A percentile compares a stretch with the other conserved stretches of the same genome.
Evolutionary conservation across 2,113 vertebrate species (phyloP).

Genomic region (Oceanodroma tethys): DNA sequence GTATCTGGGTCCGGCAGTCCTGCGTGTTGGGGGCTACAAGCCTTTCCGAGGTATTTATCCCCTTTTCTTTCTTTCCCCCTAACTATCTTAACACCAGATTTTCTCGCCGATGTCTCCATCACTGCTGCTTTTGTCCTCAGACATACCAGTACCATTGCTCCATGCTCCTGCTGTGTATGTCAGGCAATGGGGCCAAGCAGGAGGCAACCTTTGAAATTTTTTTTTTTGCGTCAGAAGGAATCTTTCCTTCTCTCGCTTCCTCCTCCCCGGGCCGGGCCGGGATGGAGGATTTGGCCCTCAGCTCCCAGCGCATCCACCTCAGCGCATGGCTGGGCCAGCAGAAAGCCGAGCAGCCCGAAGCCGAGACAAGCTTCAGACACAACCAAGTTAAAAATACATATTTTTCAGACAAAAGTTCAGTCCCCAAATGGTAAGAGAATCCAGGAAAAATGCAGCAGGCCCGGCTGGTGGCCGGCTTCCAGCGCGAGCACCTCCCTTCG

Average conservation of each 20-base stretch:
- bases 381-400: conserved; percentile 25
- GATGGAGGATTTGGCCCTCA: background rate
- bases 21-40: fast-evolving
- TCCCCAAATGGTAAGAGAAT: conserved; percentile 42
- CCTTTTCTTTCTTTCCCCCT: background rate
- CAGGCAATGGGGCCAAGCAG: fast-evolving
- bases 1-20: background rate
- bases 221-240: background rate
- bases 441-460: conserved; percentile 52
- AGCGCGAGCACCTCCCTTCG: conserved; percentile 46
- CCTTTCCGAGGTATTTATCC: background rate
- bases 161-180: background rate
- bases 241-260: background rate
- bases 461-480: conserved; percentile 16
- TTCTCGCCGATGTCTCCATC: background rate
- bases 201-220: background rate
- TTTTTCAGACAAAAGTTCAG: conserved; percentile 51
- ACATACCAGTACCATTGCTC: background rate
- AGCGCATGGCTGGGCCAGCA: fast-evolving
- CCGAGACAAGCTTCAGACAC: background rate
- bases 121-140: background rate
- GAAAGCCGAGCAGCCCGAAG: background rate
- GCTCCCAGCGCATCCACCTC: background rate
- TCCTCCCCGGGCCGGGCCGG: fast-evolving
- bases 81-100: background rate